phyloP scores from a whole-genome alignment of 2,888 invertebrate species.

The Caenorhabditis angaria region DNA sequence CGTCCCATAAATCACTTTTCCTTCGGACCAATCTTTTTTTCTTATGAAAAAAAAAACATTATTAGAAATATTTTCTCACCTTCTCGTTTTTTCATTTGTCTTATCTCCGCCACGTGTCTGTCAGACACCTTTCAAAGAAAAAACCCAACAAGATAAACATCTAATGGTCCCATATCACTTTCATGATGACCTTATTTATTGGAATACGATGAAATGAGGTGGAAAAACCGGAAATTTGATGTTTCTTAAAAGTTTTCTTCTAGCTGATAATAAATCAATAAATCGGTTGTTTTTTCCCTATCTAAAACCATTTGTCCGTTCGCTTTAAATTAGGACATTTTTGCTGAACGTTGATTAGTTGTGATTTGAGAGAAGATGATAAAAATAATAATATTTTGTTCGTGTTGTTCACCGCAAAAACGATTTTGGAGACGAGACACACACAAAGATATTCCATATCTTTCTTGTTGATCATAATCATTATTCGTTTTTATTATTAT shows the following conservation, averaged over 20 bases:
- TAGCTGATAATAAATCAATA: neutral
- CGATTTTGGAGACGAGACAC: neutral
- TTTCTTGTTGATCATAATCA: slow-evolving; percentile 1
- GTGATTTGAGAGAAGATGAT: neutral
- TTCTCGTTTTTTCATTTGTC: neutral
- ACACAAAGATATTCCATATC: slow-evolving; percentile 1
- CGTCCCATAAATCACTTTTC: neutral
- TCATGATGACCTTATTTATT: slow-evolving; percentile 1
- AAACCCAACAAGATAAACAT: neutral
- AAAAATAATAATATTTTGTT: slow-evolving; percentile 1
- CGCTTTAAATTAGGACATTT: neutral
- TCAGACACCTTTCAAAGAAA: neutral
- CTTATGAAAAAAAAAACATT: no score
- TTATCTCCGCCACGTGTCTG: neutral
- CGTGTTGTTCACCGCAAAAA: no score
- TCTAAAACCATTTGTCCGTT: neutral
- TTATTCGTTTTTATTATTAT: neutral
- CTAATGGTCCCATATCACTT: neutral
- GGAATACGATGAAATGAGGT: neutral
- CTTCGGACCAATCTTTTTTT: neutral
- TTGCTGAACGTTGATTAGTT: no score
- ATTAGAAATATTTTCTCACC: neutral
- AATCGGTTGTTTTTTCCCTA: neutral
- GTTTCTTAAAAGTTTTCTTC: neutral
- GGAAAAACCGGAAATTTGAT: neutral